Evolutionary conservation across 35 echinoderm and acorn worm genomes (phyloP).

Genomic region (Ophiothrix spiculata): DNA sequence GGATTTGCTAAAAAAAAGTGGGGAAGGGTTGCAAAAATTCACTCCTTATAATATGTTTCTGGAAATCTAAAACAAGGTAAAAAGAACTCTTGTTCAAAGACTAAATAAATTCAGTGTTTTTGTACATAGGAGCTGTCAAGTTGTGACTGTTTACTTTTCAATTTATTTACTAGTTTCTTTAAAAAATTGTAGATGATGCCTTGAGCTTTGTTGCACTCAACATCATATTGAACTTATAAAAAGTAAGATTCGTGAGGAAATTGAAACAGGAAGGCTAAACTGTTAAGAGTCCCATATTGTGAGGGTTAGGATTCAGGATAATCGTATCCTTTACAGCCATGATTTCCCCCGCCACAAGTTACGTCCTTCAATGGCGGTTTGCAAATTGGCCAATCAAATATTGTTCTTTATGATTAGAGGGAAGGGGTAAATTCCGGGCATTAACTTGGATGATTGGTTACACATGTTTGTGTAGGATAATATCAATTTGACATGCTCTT

Average conservation of each 20-base stretch:
- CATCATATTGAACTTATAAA: not conserved
- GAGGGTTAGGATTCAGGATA: slow-evolving; percentile 3
- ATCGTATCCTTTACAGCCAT: slow-evolving; percentile 9
- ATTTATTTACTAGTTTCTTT: no score
- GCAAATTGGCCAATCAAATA: not conserved
- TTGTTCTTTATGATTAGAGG: not conserved
- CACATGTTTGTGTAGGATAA: not conserved
- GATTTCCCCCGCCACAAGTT: not conserved
- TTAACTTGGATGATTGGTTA: not conserved
- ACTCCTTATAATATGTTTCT: no score
- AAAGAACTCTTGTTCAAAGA: no score
- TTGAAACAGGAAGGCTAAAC: slow-evolving; percentile 12
- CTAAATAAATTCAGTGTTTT: no score
- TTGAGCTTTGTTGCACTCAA: not conserved
- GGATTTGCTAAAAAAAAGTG: no score
- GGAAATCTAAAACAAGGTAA: no score
- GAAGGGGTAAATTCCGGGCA: no score
- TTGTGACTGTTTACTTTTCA: no score
- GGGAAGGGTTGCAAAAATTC: no score
- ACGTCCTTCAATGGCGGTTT: not conserved
- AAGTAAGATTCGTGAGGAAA: not conserved
- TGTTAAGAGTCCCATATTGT: not conserved
- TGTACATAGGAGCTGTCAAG: no score
- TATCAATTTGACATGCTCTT: not conserved
- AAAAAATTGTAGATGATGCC: not conserved